Base-by-base conservation (phyloP, 2,797 vertebrate species). In the Oreortyx pictus region DNA sequence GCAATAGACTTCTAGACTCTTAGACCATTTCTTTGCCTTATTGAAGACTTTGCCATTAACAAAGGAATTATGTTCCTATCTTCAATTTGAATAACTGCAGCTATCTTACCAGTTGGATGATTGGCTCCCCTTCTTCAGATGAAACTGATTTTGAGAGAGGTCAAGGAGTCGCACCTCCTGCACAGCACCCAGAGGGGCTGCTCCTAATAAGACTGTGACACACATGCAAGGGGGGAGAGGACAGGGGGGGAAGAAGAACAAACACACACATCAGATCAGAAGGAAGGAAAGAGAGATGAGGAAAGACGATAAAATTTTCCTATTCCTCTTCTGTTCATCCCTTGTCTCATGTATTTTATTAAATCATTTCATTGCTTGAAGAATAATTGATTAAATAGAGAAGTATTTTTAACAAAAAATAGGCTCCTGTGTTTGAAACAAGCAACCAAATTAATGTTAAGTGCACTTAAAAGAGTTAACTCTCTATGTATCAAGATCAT, bases 391-490 rank as follows among this genome's bases (percentile, higher is more conserved):
- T 72, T 90, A 66, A 77, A 71, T 14, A 39, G 49, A 66, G 31
- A 62, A 74, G 44, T 47, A 72, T 8, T 73, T 11, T 29, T 74
- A 66, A 76, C 4, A 29, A 77, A 72, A 89, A 86, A 61, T 57
- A 80, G 91, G 13, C 13, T 57, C 18, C 12, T 8, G 6, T 54
- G 24, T 84, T 88, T 87, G 50, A 88, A 92, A 86, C 41, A 52
- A 44, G 49, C n/a, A 86, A 47, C 15, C 22, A 79, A 85, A 56
- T 52, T 56, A 50, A 92, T 9, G 67, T 72, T 90, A 96, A 94
- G 74, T 19, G 24, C 73, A 77, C 61, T 92, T 95, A 80, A 93
- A 95, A 80, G 59, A 90, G 47, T 77, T 93, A 93, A 74, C 13
- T 15, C 50, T 68, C 79, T 44, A 65, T n/a, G 37, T 67, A 94